Base-by-base conservation (phyloP, 2,113 vertebrate species). In the Osmerus mordax region DNA sequence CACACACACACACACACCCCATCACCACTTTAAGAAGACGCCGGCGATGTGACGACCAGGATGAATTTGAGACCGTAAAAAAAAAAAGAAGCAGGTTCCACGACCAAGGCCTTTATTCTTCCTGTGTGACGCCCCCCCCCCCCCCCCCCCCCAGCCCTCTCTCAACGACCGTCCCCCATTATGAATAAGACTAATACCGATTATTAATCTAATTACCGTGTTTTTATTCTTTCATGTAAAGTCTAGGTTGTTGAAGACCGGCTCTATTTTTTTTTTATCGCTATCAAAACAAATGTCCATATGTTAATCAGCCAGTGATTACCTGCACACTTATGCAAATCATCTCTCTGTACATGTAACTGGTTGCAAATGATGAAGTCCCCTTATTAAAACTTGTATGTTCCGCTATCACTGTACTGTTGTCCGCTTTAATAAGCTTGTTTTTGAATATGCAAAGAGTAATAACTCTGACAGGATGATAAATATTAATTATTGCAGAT, bases 271-370 rank as follows among this genome's bases (percentile, higher is more conserved):
- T 78, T 72, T 78, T 87, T 77, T 86, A 79, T 88, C 89, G 78
- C 85, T 85, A 90, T 86, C 82, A 88, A 84, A 83, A 74, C 83
- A 87, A 80, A 93, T 91, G 91, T 88, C 75, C 89, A 87, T 89
- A 88, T 89, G 87, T 87, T 89, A 91, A 91, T 92, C 81, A 84
- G 87, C 84, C 85, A 85, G 89, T 87, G 87, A 92, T 93, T 89
- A 91, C 89, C 83, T 87, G 84, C 84, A 87, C 85, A 88, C 90
- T 91, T 88, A 91, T 89, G 89, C 86, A 87, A 91, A 91, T 91
- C 87, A 81, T 90, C 82, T 69, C 29, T 32, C 51, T 87, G 86
- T 85, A 87, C 85, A 83, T 85, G 87, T 84, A 88, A 88, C 80
- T 73, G 78, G 75, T 66, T 69, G 67, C 81, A 86, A 86, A 87